Evolutionary conservation across 2,888 invertebrate genomes (phyloP).

Genomic region (Cephus nigrinus): DNA sequence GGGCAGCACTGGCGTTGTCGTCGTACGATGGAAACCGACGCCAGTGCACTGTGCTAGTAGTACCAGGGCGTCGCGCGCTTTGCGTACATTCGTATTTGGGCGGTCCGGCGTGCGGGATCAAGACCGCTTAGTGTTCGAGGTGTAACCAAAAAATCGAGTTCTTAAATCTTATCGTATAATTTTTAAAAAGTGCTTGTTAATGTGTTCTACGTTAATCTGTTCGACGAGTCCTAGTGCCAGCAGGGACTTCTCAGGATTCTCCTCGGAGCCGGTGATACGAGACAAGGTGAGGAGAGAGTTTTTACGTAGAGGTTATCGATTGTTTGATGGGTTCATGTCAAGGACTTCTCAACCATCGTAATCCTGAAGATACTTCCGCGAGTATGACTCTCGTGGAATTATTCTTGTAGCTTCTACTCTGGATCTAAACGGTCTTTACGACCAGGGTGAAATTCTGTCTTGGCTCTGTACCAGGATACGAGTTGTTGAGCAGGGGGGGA

Average conservation of each 20-base stretch:
- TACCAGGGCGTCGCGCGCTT: not conserved
- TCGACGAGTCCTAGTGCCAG: not conserved
- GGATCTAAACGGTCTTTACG: not conserved
- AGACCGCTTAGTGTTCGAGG: not conserved
- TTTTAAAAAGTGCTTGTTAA: not conserved
- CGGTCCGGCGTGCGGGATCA: not conserved
- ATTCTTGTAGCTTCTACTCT: not conserved
- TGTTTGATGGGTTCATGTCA: not conserved
- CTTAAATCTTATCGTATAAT: not conserved
- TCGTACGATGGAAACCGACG: not conserved
- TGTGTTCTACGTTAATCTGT: not conserved
- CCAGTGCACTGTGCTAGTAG: not conserved
- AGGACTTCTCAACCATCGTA: not conserved
- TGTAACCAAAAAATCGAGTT: not conserved
- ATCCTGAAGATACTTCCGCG: not conserved
- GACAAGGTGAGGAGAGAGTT: not conserved
- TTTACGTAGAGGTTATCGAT: not conserved
- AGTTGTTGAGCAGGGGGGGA: not conserved
- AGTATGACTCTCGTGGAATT: not conserved
- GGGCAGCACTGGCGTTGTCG: not conserved
- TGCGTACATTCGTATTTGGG: conserved; percentile 4
- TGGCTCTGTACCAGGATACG: not conserved
- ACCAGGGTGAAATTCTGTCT: not conserved
- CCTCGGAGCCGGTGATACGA: not conserved
- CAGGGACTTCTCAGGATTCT: not conserved